A percentile compares a stretch with the other conserved stretches of the same genome.
Conservation (phyloP, 2,797 vertebrate species). For the Eulemur mongoz region DNA sequence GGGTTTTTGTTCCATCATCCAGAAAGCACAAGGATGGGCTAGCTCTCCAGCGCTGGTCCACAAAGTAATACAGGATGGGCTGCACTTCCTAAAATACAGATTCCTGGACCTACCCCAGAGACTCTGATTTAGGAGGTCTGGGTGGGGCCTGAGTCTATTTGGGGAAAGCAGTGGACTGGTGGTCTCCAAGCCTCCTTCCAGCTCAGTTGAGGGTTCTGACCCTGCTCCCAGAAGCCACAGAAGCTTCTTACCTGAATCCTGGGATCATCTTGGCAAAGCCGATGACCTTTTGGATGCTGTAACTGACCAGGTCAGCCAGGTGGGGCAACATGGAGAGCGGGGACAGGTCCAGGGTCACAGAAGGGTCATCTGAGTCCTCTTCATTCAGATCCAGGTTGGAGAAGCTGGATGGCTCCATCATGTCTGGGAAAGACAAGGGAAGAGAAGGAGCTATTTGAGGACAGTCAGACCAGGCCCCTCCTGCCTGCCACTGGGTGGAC, state of each 20-base stretch:
- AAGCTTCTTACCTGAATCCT: slow-evolving; percentile 92
- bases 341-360: slow-evolving; percentile 85
- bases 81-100: neutral
- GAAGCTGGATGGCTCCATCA: slow-evolving; percentile 88
- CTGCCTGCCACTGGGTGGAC: neutral
- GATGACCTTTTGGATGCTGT: slow-evolving; percentile 99
- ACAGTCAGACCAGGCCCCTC: neutral
- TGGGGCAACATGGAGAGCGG: slow-evolving; percentile 97
- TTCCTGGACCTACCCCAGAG: neutral
- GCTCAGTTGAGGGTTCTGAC: neutral
- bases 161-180: neutral
- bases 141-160: neutral
- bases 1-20: neutral
- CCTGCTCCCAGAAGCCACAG: neutral
- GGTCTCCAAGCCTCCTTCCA: neutral
- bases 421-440: slow-evolving; percentile 81
- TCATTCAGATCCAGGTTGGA: slow-evolving; percentile 89
- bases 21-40: neutral
- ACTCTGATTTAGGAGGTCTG: neutral
- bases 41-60: neutral
- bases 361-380: slow-evolving; percentile 89
- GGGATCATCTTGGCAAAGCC: slow-evolving; percentile 99
- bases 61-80: neutral
- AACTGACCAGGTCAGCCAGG: slow-evolving; percentile 97
- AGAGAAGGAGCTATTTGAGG: neutral